These are phyloP conservation scores for Unio delphinus DNA, from an alignment of 2,888 invertebrate species.

Conservation along the genomic window DNA sequence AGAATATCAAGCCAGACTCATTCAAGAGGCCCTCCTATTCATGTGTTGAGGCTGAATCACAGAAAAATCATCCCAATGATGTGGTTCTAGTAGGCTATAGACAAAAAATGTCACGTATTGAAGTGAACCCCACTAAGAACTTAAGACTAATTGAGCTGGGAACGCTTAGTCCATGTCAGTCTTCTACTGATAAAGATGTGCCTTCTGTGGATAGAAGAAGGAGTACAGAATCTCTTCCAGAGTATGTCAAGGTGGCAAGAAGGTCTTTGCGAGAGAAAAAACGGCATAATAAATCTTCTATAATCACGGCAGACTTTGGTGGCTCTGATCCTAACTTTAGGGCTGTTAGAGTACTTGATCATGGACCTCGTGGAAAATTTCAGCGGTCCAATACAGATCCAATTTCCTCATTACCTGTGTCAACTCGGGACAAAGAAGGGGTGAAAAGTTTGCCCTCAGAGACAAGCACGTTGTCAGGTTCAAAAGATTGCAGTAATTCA, in stretches of 20 bases:
- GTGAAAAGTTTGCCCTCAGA: too few species aligned
- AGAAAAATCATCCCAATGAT: conserved; percentile 38
- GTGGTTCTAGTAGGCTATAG: conserved; percentile 66
- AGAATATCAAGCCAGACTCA: conserved; percentile 66
- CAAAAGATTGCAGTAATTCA: too few species aligned
- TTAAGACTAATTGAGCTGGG: conserved; percentile 55
- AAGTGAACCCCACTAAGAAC: conserved; percentile 24
- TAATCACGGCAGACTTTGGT: conserved; percentile 38
- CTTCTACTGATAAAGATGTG: conserved; percentile 17
- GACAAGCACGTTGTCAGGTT: too few species aligned
- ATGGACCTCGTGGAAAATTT: too few species aligned
- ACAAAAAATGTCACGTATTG: conserved; percentile 49
- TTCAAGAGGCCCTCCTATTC: conserved; percentile 66
- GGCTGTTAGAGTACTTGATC: not conserved
- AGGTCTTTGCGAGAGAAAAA: conserved; percentile 36
- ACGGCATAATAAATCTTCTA: conserved; percentile 26
- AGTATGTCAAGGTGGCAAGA: conserved; percentile 47
- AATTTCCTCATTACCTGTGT: too few species aligned
- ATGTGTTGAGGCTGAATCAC: conserved; percentile 52
- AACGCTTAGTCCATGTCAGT: conserved; percentile 59
- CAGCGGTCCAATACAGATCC: too few species aligned
- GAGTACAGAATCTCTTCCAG: conserved; percentile 67
- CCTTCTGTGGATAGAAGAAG: conserved; percentile 51
- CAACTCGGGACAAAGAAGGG: too few species aligned
- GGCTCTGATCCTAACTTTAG: conserved; percentile 38